Base-by-base conservation (phyloP, 1,140 invertebrate species). In the Penaeus chinensis region DNA sequence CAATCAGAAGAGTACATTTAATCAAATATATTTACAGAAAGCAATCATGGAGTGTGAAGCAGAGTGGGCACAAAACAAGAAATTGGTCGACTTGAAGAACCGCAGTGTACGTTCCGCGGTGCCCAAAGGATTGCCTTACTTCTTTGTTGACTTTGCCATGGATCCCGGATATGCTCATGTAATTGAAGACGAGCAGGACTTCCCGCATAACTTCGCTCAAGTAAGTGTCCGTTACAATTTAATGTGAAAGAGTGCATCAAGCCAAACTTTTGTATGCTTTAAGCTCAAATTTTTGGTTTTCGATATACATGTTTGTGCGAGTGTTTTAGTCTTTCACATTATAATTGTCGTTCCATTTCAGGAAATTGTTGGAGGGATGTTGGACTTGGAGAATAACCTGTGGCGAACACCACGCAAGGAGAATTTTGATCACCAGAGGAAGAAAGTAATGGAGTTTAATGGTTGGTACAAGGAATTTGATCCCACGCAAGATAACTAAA, bases 31-130 rank as follows among this genome's bases (percentile, higher is more conserved):
- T 27, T 71, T 54, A 4, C 86, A 90, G 94, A 99, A 99, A 95
- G 98, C 98, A 0, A 95, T 99, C 77, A 93, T 97, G 91, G 98
- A 99, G 92, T 98, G 96, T 90, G 98, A 99, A 93, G 95, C 94
- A 42, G 98, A 99, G 93, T 99, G 98, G 98, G 94, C 96, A 20
- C 95, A 95, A 89, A 99, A 99, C 92, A 98, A 98, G 91, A 99
- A 99, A 93, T 92, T 99, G n/a, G 94, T 99, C 1, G 96, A 97
- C 88, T 92, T 99, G 42, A 95, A 95, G 92, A 90, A 92, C 80
- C 92, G 93, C 90, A 95, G 96, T 92, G 93, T 99, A 27, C 93
- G 96, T 66, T 94, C 94, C 92, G 94, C 95, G 22, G 94, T 99
- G 85, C 98, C 98, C 16, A 98, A 98, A 93, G 97, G 97, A 10